phyloP scores from a whole-genome alignment of 2,888 invertebrate species.

The Timema cristinae region DNA sequence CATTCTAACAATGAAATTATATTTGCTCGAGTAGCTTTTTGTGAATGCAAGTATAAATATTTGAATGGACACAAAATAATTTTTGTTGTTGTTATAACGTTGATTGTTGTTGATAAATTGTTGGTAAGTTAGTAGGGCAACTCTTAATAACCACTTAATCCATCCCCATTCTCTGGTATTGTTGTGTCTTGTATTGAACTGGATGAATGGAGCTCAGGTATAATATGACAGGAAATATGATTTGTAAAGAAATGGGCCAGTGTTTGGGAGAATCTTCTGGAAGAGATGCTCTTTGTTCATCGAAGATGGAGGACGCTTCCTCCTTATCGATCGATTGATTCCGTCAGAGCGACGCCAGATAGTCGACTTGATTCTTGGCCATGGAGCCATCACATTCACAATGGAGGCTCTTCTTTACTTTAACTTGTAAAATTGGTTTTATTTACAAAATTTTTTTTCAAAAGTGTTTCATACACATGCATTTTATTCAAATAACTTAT shows the following conservation, averaged over 20 bases:
- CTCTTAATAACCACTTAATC: no score
- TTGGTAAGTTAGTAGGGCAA: no score
- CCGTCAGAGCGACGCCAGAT: not conserved
- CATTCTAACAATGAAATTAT: no score
- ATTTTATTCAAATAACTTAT: not conserved
- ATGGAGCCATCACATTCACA: no score
- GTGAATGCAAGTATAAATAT: no score
- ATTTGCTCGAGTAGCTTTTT: no score
- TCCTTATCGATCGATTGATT: constrained; percentile 20
- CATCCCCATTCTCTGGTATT: no score
- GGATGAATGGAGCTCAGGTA: not conserved
- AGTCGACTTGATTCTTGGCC: not conserved
- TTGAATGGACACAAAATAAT: no score
- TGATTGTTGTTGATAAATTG: no score
- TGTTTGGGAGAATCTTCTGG: not conserved
- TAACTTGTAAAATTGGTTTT: not conserved
- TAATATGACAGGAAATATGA: not conserved
- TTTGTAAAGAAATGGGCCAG: not conserved
- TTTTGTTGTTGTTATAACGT: no score
- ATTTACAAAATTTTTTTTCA: not conserved
- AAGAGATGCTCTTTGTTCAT: constrained; percentile 8
- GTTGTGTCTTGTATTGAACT: no score
- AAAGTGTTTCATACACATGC: not conserved
- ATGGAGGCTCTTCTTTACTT: no score
- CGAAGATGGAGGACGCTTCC: not conserved